Conservation (phyloP, 2,888 invertebrate genomes). For the Lepidocyrtoides sp. region DNA sequence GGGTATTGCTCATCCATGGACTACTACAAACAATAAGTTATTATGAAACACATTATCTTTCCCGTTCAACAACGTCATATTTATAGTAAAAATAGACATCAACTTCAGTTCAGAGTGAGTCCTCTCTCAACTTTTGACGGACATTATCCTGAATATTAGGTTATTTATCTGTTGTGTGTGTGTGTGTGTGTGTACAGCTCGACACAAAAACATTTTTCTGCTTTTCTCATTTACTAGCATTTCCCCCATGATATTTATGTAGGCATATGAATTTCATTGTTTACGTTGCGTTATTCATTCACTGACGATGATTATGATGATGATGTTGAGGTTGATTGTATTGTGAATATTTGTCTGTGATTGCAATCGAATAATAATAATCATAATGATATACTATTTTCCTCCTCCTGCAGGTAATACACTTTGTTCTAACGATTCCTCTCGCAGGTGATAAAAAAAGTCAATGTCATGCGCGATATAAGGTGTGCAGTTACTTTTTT, state of each 20-base stretch:
- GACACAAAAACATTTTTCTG: no score
- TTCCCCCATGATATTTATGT: no score
- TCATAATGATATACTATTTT: constrained; percentile 4
- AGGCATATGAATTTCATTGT: not conserved
- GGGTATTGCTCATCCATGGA: no score
- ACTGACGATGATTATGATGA: constrained; percentile 9
- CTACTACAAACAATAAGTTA: no score
- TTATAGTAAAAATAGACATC: not conserved
- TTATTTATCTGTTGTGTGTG: not conserved
- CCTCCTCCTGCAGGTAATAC: not conserved
- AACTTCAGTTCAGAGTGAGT: not conserved
- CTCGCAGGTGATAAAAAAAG: constrained; percentile 39
- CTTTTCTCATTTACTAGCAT: no score
- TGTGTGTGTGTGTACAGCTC: no score
- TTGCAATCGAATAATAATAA: constrained; percentile 9
- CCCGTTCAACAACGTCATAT: no score
- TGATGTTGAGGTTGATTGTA: no score
- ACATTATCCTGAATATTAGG: constrained; percentile 32
- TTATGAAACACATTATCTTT: no score
- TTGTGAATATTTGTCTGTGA: constrained; percentile 17
- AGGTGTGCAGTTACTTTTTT: constrained; percentile 56
- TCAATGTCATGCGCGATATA: constrained; percentile 43
- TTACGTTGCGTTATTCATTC: no score
- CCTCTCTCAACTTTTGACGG: constrained; percentile 41
- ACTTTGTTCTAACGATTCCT: not conserved